A percentile compares a stretch with the other conserved stretches of the same genome.
Conservation (phyloP, 2,888 invertebrate species). For the Nymphalis polychloros region DNA sequence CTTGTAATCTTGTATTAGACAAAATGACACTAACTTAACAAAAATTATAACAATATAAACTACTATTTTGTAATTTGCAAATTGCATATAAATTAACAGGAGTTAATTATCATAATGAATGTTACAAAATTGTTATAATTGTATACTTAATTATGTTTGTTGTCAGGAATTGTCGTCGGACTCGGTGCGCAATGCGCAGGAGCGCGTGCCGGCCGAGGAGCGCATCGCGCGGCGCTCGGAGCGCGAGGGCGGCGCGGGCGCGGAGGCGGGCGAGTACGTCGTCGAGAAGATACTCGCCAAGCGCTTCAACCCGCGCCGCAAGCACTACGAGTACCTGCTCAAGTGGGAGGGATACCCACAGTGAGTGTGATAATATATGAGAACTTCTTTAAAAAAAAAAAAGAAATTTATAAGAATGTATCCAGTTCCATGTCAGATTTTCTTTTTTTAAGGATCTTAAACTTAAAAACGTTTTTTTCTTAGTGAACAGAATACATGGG, state of each 20-base stretch:
- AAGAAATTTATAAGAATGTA: no score
- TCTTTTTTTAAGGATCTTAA: background rate
- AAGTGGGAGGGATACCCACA: constrained; percentile 92
- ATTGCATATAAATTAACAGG: no score
- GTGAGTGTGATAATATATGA: constrained; percentile 69
- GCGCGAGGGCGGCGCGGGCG: constrained; percentile 57
- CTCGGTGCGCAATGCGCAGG: constrained; percentile 72
- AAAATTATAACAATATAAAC: no score
- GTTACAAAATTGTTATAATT: no score
- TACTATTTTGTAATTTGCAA: no score
- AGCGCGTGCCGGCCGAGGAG: constrained; percentile 74
- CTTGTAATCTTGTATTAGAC: no score
- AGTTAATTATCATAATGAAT: no score
- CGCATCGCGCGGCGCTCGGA: constrained; percentile 77
- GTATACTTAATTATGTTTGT: no score
- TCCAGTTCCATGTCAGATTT: no score
- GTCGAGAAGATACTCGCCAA: constrained; percentile 93
- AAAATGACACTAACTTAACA: no score
- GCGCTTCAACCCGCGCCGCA: constrained; percentile 88
- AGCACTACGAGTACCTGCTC: constrained; percentile 90
- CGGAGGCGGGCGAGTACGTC: constrained; percentile 84
- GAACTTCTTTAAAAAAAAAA: no score
- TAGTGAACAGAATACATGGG: constrained; percentile 92
- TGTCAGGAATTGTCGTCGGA: constrained; percentile 54
- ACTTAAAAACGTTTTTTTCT: no score